These are phyloP conservation scores for Sesia apiformis DNA, from an alignment of 2,888 invertebrate genomes.

Conservation along the genomic window DNA sequence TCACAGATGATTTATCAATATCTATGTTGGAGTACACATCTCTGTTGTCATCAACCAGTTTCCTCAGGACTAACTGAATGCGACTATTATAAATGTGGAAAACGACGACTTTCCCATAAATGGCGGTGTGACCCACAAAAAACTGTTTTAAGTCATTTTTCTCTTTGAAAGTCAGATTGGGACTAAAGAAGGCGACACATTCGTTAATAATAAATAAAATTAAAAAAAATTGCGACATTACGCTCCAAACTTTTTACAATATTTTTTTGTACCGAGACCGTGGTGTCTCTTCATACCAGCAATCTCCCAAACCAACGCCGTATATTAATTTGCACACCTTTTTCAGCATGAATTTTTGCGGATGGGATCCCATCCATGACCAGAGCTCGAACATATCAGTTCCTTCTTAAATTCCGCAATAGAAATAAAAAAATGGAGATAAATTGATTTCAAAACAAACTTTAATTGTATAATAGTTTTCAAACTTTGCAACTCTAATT, in stretches of 20 bases:
- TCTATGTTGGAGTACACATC: conserved; percentile 13
- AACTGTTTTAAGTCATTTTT: conserved; percentile 31
- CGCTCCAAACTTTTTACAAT: conserved; percentile 24
- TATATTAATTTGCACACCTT: conserved; percentile 25
- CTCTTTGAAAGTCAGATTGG: conserved; percentile 30
- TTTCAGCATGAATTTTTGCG: conserved; percentile 33
- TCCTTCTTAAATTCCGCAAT: background rate
- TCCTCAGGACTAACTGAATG: conserved; percentile 24
- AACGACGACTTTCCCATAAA: conserved; percentile 26
- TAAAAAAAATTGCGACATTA: conserved; percentile 23
- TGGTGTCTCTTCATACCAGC: conserved; percentile 30
- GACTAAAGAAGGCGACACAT: conserved; percentile 22
- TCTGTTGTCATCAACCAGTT: conserved; percentile 30
- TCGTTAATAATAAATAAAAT: conserved; percentile 23
- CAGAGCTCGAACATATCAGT: background rate
- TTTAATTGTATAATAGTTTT: too few relatives aligned
- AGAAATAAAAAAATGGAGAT: background rate
- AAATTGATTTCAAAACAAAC: too few relatives aligned
- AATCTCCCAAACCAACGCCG: conserved; percentile 30
- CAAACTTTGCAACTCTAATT: too few relatives aligned
- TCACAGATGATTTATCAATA: conserved; percentile 26
- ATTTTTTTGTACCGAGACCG: conserved; percentile 6
- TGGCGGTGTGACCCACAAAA: conserved; percentile 27
- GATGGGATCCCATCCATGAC: conserved; percentile 11
- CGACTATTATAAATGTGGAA: conserved; percentile 25